phyloP scores from a whole-genome alignment of 2,797 vertebrate species.

The Tarsius wallacei region DNA sequence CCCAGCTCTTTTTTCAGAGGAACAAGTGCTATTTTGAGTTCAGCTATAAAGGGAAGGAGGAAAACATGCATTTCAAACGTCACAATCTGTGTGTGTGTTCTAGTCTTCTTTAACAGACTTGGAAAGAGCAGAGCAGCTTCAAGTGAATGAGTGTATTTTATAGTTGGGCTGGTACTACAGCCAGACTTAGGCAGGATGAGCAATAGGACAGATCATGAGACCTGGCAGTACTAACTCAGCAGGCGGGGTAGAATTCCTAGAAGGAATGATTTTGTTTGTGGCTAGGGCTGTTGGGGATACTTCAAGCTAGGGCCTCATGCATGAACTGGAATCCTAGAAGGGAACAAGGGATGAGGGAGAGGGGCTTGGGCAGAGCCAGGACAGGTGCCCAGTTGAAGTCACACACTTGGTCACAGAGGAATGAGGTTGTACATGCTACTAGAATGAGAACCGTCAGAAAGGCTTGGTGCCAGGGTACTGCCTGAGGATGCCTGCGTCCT shows the following conservation, averaged over 20 bases:
- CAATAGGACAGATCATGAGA: neutral
- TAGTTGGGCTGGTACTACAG: neutral
- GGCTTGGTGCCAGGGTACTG: slow-evolving; percentile 32
- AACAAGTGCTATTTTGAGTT: slow-evolving; percentile 36
- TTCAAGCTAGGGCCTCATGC: neutral
- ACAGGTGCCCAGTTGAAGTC: neutral
- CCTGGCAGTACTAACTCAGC: slow-evolving; percentile 55
- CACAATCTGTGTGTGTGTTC: neutral
- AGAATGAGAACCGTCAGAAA: neutral
- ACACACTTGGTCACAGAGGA: neutral
- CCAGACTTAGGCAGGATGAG: slow-evolving; percentile 26
- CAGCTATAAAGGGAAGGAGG: neutral
- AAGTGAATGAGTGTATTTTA: slow-evolving; percentile 41
- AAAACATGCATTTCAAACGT: neutral
- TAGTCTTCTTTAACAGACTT: slow-evolving; percentile 19
- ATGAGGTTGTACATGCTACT: neutral
- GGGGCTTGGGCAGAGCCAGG: neutral
- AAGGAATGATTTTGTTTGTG: slow-evolving; percentile 56
- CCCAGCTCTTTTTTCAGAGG: neutral
- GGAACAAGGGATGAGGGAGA: neutral
- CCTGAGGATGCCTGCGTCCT: neutral
- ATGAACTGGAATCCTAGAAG: neutral
- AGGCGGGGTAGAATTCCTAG: slow-evolving; percentile 51
- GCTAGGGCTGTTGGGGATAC: neutral
- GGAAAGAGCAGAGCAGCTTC: slow-evolving; percentile 1